Evolutionary conservation across 2,113 vertebrate genomes (phyloP), one percentile per base, ranked within the genome.

Genomic region (Cyphomyrus plagiostoma): DNA sequence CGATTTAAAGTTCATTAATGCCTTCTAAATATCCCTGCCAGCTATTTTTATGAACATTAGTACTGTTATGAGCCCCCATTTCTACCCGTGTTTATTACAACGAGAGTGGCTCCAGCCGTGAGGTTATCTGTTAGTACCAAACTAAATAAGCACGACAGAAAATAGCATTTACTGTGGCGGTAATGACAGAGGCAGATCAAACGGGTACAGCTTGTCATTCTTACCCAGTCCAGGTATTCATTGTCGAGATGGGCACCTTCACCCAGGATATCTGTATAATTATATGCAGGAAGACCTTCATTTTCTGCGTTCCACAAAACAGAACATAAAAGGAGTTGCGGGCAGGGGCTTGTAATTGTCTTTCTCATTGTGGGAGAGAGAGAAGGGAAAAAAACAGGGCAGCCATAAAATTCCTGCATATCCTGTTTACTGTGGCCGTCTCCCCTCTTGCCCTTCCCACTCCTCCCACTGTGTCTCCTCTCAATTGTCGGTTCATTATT

Each of bases 231-330:
- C 94, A 94, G 92, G 91, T 85, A 89, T 93, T 92, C 93, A 91
- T 94, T 94, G 92, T 91, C 88, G 92, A 94, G 94, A 94, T 93
- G 94, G 93, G 91, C 93, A 88, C 93, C 93, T 93, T 94, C 92
- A 94, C 94, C 93, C 94, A 93, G 94, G 94, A 94, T 94, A 93
- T 93, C 93, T 93, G 91, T 93, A 93, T 94, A 95, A 95, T 95
- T 95, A 95, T 94, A 94, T 90, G 90, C 92, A 91, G 91, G 92
- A 94, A 92, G 93, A 94, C 93, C 93, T 94, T 93, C 94, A 94
- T 94, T 95, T 93, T 94, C 74, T 93, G 92, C 92, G 89, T 91
- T 95, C 93, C 94, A 94, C 93, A 92, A 92, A 91, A 92, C 89
- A 89, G 90, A 92, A 94, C 93, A 95, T 95, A 93, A 95, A 95